Base-by-base conservation (phyloP, 2,113 vertebrate genomes). In the Murina feae region DNA sequence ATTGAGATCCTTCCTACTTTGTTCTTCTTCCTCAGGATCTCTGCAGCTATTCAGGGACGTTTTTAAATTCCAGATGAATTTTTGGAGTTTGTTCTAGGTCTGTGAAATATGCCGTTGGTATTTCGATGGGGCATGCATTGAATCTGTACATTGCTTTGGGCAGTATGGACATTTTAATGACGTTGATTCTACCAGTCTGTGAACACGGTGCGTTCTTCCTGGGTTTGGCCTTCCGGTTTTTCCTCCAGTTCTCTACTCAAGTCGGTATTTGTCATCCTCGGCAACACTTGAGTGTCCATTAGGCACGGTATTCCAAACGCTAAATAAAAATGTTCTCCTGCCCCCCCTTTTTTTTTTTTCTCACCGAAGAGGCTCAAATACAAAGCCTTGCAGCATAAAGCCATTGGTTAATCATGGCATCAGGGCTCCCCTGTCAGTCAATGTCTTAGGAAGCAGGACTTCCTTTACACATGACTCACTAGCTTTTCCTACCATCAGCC, bases 381-480 rank as follows among this genome's bases (percentile, higher is more conserved):
- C 51, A 72, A 85, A 76, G 72, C 71, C 44, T 74, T 21, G 49
- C 25, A 23, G 90, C 30, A 47, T 35, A 35, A 82, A 32, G 28
- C 35, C n/a, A 2, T 79, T 39, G 2, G 4, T 25, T 32, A 6
- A 23, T 60, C 68, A 35, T 66, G 17, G 0, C 5, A 12, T 42
- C 30, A 0, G 82, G 20, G 37, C 60, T 60, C 66, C 72, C 1
- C 0, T 2, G 20, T 0, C 0, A 0, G 10, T 30, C 12, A 2
- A 6, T 3, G 20, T 69, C 37, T 10, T 39, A 7, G 0, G 0
- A 51, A 28, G 25, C 2, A 0, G 13, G 17, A 3, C 44, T 44
- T 42, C 60, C n/a, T 82, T 87, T 32, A 17, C 28, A 60, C 14
- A 30, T 69, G 84, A 65, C 80, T 58, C 78, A 37, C 20, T 30